Percentiles rank a stretch among this genome's conserved stretches.
phyloP scores from a whole-genome alignment of 2,113 vertebrate genomes.

The Passer montanus region DNA sequence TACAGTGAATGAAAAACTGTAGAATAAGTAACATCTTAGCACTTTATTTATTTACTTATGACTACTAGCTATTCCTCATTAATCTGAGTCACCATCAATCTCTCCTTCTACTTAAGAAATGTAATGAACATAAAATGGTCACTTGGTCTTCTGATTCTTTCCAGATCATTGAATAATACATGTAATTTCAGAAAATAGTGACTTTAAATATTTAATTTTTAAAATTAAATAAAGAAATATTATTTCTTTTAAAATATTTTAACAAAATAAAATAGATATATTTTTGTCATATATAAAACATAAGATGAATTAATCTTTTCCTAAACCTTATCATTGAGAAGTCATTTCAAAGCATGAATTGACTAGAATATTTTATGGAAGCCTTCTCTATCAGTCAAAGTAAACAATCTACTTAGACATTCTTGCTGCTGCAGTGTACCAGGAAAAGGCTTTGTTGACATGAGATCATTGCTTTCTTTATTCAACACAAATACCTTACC shows the following conservation, averaged over 20 bases:
- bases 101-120: background rate
- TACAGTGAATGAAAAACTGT: background rate
- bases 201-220: background rate
- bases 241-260: background rate
- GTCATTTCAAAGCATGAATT: background rate
- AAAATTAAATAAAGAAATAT: background rate
- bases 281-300: background rate
- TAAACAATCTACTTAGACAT: background rate
- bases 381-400: background rate
- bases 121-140: background rate
- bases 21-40: background rate
- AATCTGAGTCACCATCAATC: background rate
- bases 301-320: background rate
- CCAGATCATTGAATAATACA: background rate
- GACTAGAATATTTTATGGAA: background rate
- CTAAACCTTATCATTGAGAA: background rate
- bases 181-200: background rate
- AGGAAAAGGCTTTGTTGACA: background rate
- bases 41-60: background rate
- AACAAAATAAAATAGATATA: background rate
- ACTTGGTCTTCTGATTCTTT: background rate
- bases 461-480: background rate
- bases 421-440: background rate
- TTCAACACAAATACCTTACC: background rate
- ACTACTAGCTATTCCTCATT: background rate